Percentiles rank a stretch among this genome's conserved stretches.
phyloP scores from a whole-genome alignment of 2,797 vertebrate genomes.

The Mionectes olivaceus region DNA sequence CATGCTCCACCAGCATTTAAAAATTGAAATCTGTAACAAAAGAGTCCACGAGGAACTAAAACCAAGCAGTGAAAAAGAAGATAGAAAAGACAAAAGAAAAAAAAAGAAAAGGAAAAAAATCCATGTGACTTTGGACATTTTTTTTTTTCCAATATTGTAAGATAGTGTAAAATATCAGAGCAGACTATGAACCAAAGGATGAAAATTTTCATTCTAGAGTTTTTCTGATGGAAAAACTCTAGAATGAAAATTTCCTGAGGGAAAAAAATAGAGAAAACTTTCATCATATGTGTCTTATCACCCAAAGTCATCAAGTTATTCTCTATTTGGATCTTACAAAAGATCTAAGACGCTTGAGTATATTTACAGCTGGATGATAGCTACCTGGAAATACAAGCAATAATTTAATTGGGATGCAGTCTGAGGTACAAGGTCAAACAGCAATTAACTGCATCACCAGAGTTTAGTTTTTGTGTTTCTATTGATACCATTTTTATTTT shows the following conservation, averaged over 20 bases:
- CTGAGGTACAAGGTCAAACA: not conserved
- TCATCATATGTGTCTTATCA: not conserved
- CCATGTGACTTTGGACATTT: not conserved
- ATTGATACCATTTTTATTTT: not conserved
- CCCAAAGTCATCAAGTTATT: not conserved
- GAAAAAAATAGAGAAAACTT: not conserved
- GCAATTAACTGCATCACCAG: not conserved
- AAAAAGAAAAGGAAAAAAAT: not conserved
- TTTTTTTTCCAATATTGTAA: not conserved
- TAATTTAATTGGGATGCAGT: not conserved
- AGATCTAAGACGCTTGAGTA: not conserved
- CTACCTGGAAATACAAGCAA: not conserved
- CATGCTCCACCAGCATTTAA: not conserved
- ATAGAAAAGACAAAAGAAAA: rapidly evolving
- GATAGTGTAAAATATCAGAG: not conserved
- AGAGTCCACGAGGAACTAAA: not conserved
- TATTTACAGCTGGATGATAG: not conserved
- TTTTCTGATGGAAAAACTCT: not conserved
- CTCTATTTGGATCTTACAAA: not conserved
- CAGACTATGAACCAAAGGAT: not conserved
- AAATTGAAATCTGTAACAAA: constrained; percentile 3
- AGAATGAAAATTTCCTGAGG: not conserved
- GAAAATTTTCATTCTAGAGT: too few species aligned
- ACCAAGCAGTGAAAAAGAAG: not conserved
- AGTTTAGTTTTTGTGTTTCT: not conserved